Base-by-base conservation (phyloP, 2,113 vertebrate genomes). In the Dascyllus trimaculatus region DNA sequence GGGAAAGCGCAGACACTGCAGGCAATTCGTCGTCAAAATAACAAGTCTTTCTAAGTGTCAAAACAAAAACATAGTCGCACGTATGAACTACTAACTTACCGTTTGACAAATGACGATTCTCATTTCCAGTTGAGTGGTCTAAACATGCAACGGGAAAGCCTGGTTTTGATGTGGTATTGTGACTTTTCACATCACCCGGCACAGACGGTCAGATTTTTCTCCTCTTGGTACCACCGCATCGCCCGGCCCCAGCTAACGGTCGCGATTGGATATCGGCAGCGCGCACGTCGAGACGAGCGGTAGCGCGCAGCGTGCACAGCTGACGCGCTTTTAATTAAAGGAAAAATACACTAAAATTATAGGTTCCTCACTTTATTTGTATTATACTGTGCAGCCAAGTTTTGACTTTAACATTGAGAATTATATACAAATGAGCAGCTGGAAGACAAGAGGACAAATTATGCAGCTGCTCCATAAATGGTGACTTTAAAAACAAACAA, bases 1-100 rank as follows among this genome's bases (percentile, higher is more conserved):
- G 87, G 89, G 79, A 90, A 66, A 88, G 90, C 91, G 88, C 78
- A 92, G 91, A 86, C 88, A 93, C 86, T 88, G 89, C 92, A 92
- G 93, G 86, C 90, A 76, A 87, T 84, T 81, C 88, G 89, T 91
- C 89, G 90, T 92, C 84, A 86, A 71, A 87, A 90, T 67, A 91
- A 90, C 67, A 88, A 88, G 83, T 85, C 77, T 72, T 71, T 35
- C 53, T 5, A 83, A 89, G 85, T 85, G 64, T 18, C 75, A 52
- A 78, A 90, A 87, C 80, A 85, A 38, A 60, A 49, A 63, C 1
- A 53, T 2, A 32, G 5, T 2, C 6, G 13, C 3, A 5, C 18
- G 11, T 29, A 22, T 11, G 35, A 57, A 32, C 45, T 3, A 5
- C 4, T 1, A 6, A 72, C 94, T 92, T 65, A 95, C 94, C 92